Base-by-base conservation (phyloP, 2,888 invertebrate genomes). In the Drosophila nigritarsus region DNA sequence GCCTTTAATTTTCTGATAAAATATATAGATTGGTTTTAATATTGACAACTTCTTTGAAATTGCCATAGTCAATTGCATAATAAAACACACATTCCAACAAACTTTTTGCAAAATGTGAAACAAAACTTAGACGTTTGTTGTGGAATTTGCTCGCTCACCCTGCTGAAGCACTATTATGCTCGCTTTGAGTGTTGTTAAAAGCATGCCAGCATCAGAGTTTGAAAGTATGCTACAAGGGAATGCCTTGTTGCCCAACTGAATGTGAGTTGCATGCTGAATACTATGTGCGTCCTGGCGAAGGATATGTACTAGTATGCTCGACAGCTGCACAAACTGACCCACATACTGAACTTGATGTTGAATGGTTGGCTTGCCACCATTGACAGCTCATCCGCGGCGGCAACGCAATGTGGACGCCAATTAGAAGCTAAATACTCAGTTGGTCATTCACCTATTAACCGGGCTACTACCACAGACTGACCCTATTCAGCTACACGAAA, bases 291-390 rank as follows among this genome's bases (percentile, higher is more conserved):
- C 18, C 49, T 49, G 49, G 5, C 27, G 27, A 3, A 27, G 45
- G 4, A 45, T 15, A 45, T 45, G 24, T 8, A 15, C 8, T 2
- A 24, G 45, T 8, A 24, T 24, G 8, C 24, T 8, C 48, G 54
- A 50, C 86, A 88, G 81, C 87, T 89, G 89, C 84, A 81, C 75
- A 89, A 83, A 74, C 84, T 78, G 78, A 87, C 84, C 89, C 84
- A 84, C 82, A 83, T 86, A 55, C 38, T n/a, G 64, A 36, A 54
- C 32, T n/a, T 45, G 50, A 34, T 11, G 27, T 38, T 36, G 36
- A 55, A 27, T 55, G 9, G 20, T 34, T 66, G 50, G 61, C 18
- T 53, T 60, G 54, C 42, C 58, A 55, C 60, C 72, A 72, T 65
- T 65, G 72, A 50, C 64, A 63, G 53, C 67, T 72, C 38, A 38